Evolutionary conservation across 2,113 vertebrate genomes (phyloP).

Genomic region (Stercorarius parasiticus): DNA sequence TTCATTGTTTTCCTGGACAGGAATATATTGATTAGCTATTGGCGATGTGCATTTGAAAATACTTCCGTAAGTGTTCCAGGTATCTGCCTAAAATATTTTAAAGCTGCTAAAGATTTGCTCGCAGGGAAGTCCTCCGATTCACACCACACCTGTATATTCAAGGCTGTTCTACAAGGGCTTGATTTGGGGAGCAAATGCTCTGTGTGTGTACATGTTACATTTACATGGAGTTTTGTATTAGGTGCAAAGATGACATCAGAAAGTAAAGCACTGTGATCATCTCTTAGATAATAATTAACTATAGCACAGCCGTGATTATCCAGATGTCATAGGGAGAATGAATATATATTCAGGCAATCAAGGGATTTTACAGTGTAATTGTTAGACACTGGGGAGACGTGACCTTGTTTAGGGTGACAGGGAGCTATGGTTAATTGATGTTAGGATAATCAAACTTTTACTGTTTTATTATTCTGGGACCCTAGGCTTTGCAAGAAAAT

Average conservation of each 20-base stretch:
- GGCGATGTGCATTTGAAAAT: not conserved
- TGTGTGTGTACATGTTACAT: not conserved
- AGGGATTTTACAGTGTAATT: conserved; percentile 38
- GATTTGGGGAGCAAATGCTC: not conserved
- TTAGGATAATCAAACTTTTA: conserved; percentile 38
- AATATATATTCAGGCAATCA: conserved; percentile 30
- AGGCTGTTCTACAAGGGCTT: not conserved
- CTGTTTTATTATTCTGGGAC: not conserved
- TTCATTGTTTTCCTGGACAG: not conserved
- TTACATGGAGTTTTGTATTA: not conserved
- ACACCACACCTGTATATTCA: not conserved
- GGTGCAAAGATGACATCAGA: not conserved
- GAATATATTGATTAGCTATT: not conserved
- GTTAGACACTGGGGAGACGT: not conserved
- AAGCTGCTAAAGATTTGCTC: not conserved
- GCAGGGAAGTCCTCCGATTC: not conserved
- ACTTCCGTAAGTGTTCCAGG: not conserved
- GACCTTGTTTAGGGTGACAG: conserved; percentile 37
- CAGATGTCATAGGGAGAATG: not conserved
- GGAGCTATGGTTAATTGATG: conserved; percentile 40
- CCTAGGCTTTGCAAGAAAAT: not conserved
- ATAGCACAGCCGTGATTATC: not conserved
- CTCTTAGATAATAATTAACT: conserved; percentile 47
- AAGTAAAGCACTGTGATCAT: not conserved
- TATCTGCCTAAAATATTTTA: not conserved